Percentiles rank a stretch among this genome's conserved stretches.
Evolutionary conservation across 2,888 invertebrate genomes (phyloP).

Genomic region (Orchestes rusci): DNA sequence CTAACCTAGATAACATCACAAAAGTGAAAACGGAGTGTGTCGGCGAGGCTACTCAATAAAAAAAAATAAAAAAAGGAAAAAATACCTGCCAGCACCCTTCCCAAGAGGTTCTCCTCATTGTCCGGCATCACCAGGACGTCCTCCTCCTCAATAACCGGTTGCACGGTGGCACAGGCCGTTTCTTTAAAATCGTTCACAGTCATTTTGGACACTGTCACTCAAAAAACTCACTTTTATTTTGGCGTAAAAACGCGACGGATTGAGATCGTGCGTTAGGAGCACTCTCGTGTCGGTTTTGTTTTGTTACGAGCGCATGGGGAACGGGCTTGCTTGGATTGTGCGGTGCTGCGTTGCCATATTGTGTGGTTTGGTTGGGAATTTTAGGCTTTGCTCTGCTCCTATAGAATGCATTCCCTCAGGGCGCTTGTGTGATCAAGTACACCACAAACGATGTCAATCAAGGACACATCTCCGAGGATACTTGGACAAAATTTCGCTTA

Average conservation of each 20-base stretch:
- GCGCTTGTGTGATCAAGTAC: no score
- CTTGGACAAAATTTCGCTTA: no score
- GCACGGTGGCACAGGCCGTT: slow-evolving; percentile 45
- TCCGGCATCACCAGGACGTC: slow-evolving; percentile 39
- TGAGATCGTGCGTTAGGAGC: not conserved
- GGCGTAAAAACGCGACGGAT: not conserved
- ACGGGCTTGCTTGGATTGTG: no score
- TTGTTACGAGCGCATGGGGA: no score
- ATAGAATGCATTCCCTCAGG: no score
- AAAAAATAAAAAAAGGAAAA: not conserved
- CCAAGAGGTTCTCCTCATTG: slow-evolving; percentile 49
- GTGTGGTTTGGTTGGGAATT: no score
- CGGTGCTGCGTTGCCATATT: slow-evolving; percentile 14
- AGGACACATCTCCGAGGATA: no score
- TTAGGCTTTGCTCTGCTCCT: no score
- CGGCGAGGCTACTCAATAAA: not conserved
- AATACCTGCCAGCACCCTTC: slow-evolving; percentile 52
- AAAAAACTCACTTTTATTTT: slow-evolving; percentile 2
- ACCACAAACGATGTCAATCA: no score
- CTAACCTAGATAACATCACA: slow-evolving; percentile 40
- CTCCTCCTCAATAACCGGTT: slow-evolving; percentile 26
- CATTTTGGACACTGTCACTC: slow-evolving; percentile 37
- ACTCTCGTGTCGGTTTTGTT: slow-evolving; percentile 6
- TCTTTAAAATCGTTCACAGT: slow-evolving; percentile 53
- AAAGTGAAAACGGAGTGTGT: slow-evolving; percentile 39